phyloP scores from a whole-genome alignment of 2,113 vertebrate genomes.

The Oreochromis tanganicae region DNA sequence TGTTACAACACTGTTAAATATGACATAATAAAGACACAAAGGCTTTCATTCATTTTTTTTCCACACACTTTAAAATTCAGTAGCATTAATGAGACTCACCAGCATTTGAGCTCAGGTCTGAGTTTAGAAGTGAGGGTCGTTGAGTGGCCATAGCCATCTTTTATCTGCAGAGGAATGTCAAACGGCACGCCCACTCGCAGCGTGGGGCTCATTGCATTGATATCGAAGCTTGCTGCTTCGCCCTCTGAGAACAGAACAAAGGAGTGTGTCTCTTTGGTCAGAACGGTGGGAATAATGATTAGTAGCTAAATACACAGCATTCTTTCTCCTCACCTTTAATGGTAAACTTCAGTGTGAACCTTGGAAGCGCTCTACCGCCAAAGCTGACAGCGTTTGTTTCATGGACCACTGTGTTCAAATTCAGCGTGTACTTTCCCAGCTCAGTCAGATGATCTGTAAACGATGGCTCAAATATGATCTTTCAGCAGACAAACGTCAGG shows the following conservation, averaged over 20 bases:
- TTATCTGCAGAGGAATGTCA: slow-evolving; percentile 78
- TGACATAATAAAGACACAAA: not conserved
- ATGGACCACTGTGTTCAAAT: slow-evolving; percentile 77
- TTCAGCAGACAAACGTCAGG: not conserved
- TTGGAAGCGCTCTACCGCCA: slow-evolving; percentile 77
- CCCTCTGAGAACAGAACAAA: slow-evolving; percentile 70
- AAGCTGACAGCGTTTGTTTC: slow-evolving; percentile 76
- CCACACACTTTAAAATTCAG: not conserved
- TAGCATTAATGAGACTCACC: slow-evolving; percentile 31
- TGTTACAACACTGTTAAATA: not conserved
- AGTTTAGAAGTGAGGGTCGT: slow-evolving; percentile 58
- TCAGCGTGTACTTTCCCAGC: slow-evolving; percentile 82
- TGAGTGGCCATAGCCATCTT: slow-evolving; percentile 80
- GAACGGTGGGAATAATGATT: not conserved
- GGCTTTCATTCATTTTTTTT: rapidly evolving
- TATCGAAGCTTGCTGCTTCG: slow-evolving; percentile 75
- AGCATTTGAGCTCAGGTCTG: slow-evolving; percentile 74
- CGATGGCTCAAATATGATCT: not conserved
- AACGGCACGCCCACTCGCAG: slow-evolving; percentile 82
- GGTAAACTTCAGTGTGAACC: slow-evolving; percentile 77
- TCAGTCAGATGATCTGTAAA: slow-evolving; percentile 76
- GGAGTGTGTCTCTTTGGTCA: not conserved
- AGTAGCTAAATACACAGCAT: not conserved
- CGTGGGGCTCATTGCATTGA: slow-evolving; percentile 61
- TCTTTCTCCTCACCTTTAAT: slow-evolving; percentile 75